Percentiles rank a stretch among this genome's conserved stretches.
Evolutionary conservation across 2,888 invertebrate species (phyloP).

Genomic region (Trilocha varians): DNA sequence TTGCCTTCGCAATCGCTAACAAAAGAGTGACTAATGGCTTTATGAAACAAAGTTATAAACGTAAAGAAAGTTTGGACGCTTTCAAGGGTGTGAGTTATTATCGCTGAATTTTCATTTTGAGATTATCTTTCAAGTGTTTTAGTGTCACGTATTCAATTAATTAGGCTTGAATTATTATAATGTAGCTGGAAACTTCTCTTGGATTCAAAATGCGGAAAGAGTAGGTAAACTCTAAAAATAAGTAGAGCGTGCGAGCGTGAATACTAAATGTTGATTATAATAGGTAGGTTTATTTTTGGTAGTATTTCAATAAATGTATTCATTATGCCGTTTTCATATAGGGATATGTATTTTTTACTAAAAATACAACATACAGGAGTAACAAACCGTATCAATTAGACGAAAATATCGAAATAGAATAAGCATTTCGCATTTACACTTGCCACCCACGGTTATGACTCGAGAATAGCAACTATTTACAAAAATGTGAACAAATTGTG

Average conservation of each 20-base stretch:
- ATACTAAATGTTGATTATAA: too few relatives aligned
- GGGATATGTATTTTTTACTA: too few relatives aligned
- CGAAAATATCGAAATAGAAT: constrained; percentile 18
- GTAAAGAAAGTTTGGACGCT: constrained; percentile 52
- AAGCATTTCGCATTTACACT: constrained; percentile 2
- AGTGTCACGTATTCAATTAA: not conserved
- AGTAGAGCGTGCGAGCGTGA: too few relatives aligned
- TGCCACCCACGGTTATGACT: constrained; percentile 10
- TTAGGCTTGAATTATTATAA: not conserved
- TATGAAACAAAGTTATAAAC: constrained; percentile 65
- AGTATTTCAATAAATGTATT: too few relatives aligned
- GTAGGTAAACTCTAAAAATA: too few relatives aligned
- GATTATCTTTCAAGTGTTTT: not conserved
- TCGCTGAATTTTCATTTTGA: constrained; percentile 31
- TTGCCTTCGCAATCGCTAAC: constrained; percentile 60
- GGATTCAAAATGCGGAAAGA: too few relatives aligned
- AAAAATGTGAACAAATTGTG: constrained; percentile 59
- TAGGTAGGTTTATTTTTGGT: too few relatives aligned
- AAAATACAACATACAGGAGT: too few relatives aligned
- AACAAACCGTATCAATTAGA: not conserved
- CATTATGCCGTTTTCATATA: too few relatives aligned
- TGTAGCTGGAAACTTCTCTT: too few relatives aligned
- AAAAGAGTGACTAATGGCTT: constrained; percentile 69
- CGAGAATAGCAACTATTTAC: constrained; percentile 40
- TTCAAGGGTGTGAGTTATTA: constrained; percentile 64